Conservation (phyloP, 2,113 vertebrate species). For the Peromyscus leucopus region DNA sequence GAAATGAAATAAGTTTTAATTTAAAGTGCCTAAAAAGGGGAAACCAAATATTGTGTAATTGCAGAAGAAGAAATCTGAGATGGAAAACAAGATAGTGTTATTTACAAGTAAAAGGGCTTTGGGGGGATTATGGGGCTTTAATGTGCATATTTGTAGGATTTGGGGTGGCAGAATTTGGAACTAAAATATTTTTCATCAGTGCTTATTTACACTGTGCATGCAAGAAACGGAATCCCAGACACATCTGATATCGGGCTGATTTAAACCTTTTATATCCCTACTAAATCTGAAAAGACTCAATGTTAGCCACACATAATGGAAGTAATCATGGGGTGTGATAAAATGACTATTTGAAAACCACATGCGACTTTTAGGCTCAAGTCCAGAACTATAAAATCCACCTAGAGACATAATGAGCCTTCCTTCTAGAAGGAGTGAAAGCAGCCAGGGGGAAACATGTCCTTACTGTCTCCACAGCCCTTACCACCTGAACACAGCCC, state of each 20-base stretch:
- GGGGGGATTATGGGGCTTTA: slow-evolving; percentile 82
- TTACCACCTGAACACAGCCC: slow-evolving; percentile 43
- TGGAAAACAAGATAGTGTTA: slow-evolving; percentile 86
- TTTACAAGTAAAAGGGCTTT: slow-evolving; percentile 86
- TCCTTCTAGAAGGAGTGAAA: slow-evolving; percentile 37
- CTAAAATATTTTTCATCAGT: slow-evolving; percentile 81
- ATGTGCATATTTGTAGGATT: slow-evolving; percentile 84
- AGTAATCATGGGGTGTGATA: slow-evolving; percentile 82
- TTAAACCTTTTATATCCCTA: slow-evolving; percentile 83
- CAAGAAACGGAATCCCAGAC: slow-evolving; percentile 83
- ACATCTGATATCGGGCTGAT: slow-evolving; percentile 83
- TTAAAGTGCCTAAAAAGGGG: slow-evolving; percentile 82
- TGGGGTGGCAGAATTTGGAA: slow-evolving; percentile 82
- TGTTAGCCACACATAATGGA: slow-evolving; percentile 83
- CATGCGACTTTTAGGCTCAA: slow-evolving; percentile 82
- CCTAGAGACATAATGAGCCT: slow-evolving; percentile 78
- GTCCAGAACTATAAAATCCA: slow-evolving; percentile 82
- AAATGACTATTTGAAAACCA: slow-evolving; percentile 84
- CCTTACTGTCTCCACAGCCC: neutral
- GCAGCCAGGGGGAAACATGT: neutral
- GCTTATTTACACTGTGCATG: slow-evolving; percentile 81
- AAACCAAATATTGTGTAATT: slow-evolving; percentile 86
- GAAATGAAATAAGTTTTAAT: slow-evolving; percentile 86
- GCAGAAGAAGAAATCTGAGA: slow-evolving; percentile 84
- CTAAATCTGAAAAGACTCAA: slow-evolving; percentile 84